These are phyloP conservation scores for Epinephelus lanceolatus DNA, from an alignment of 2,113 vertebrate species.

Conservation along the genomic window DNA sequence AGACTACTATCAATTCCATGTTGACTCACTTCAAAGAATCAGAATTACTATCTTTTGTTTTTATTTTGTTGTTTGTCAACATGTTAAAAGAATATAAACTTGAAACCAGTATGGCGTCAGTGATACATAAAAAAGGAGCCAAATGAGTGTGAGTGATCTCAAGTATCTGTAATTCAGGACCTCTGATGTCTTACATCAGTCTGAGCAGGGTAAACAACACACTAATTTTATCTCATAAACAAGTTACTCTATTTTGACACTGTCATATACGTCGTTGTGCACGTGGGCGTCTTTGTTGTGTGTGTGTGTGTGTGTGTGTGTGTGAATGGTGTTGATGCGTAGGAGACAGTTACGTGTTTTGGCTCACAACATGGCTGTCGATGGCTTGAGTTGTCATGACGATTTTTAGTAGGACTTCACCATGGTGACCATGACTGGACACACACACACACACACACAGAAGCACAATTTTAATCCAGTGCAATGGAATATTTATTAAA, in stretches of 20 bases:
- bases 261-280: slow-evolving; percentile 56
- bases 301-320: slow-evolving; percentile 35
- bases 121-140: not conserved
- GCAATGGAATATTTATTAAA: slow-evolving; percentile 49
- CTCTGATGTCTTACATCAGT: slow-evolving; percentile 37
- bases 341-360: slow-evolving; percentile 82
- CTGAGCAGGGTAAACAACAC: slow-evolving; percentile 36
- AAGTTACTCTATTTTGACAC: slow-evolving; percentile 62
- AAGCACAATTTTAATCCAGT: slow-evolving; percentile 42
- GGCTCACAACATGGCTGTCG: slow-evolving; percentile 77
- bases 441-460: slow-evolving; percentile 33
- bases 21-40: not conserved
- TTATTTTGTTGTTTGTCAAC: not conserved
- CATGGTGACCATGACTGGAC: slow-evolving; percentile 80
- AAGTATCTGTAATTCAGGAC: slow-evolving; percentile 3
- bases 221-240: slow-evolving; percentile 54
- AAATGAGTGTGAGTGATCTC: not conserved
- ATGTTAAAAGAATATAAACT: not conserved
- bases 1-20: not conserved
- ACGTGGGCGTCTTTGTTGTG: slow-evolving; percentile 58
- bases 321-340: slow-evolving; percentile 78
- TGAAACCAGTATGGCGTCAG: not conserved
- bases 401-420: slow-evolving; percentile 82
- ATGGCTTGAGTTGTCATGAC: slow-evolving; percentile 82
- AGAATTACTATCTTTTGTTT: not conserved